These are phyloP conservation scores for Drosophila lutescens DNA, from an alignment of 2,888 invertebrate species.

Conservation along the genomic window DNA sequence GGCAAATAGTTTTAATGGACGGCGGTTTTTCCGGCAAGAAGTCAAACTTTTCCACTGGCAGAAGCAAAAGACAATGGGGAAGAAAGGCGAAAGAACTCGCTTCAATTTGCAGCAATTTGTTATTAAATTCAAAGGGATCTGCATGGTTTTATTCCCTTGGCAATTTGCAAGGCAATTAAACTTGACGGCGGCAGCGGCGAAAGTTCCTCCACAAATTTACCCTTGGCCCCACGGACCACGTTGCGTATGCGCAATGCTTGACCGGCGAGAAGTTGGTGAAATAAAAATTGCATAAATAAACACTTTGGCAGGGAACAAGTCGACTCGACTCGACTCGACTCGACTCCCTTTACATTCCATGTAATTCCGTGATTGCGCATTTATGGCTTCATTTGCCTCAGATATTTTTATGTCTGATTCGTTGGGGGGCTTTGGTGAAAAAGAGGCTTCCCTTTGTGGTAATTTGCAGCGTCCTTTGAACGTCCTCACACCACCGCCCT, in stretches of 20 bases:
- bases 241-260: slow-evolving; percentile 60
- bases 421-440: not conserved
- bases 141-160: slow-evolving; percentile 33
- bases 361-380: slow-evolving; percentile 81
- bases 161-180: slow-evolving; percentile 79
- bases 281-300: slow-evolving; percentile 74
- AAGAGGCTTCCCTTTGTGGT: slow-evolving; percentile 56
- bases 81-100: not conserved
- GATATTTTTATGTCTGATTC: slow-evolving; percentile 70
- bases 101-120: slow-evolving; percentile 69
- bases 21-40: slow-evolving; percentile 60
- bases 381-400: slow-evolving; percentile 76
- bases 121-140: slow-evolving; percentile 60
- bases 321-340: too few species aligned
- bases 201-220: slow-evolving; percentile 22
- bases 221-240: slow-evolving; percentile 12
- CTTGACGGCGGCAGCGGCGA: slow-evolving; percentile 57
- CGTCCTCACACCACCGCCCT: slow-evolving; percentile 51
- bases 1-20: slow-evolving; percentile 76
- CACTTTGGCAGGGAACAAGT: slow-evolving; percentile 52
- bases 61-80: slow-evolving; percentile 45
- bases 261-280: slow-evolving; percentile 12
- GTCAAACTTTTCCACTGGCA: slow-evolving; percentile 51
- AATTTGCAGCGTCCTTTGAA: slow-evolving; percentile 74
- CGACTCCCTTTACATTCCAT: slow-evolving; percentile 35